phyloP scores from a whole-genome alignment of 2,888 invertebrate genomes.

The Formica aserva region DNA sequence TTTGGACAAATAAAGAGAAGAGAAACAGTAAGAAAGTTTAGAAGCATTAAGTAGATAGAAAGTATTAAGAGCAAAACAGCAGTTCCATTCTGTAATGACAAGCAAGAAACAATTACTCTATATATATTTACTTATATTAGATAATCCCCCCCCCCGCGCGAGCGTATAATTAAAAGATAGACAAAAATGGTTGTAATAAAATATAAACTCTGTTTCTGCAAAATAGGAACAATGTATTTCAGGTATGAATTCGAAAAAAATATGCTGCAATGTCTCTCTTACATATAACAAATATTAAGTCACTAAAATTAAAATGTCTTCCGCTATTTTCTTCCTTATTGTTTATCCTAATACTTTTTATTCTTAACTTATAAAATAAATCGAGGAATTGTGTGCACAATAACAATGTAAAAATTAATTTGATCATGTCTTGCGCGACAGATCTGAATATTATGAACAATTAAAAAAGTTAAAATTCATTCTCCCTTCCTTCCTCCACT shows the following conservation, averaged over 20 bases:
- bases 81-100: background rate
- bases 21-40: background rate
- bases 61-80: background rate
- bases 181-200: background rate
- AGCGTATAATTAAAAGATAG: background rate
- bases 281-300: background rate
- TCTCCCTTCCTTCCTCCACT: too few species aligned
- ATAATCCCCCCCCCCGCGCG: background rate
- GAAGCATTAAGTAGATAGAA: background rate
- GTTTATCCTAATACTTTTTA: background rate
- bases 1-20: background rate
- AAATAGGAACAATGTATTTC: conserved; percentile 42
- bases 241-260: conserved; percentile 29
- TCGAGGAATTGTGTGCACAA: background rate
- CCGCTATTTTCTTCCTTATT: background rate
- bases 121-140: background rate
- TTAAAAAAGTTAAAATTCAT: background rate
- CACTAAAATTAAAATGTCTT: conserved; percentile 6
- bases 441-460: background rate
- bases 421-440: background rate
- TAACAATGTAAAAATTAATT: background rate
- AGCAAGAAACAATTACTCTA: background rate
- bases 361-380: conserved; percentile 16
- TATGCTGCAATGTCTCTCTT: conserved; percentile 3
- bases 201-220: background rate